Conservation (phyloP, 2,113 vertebrate genomes). For the Balaeniceps rex region DNA sequence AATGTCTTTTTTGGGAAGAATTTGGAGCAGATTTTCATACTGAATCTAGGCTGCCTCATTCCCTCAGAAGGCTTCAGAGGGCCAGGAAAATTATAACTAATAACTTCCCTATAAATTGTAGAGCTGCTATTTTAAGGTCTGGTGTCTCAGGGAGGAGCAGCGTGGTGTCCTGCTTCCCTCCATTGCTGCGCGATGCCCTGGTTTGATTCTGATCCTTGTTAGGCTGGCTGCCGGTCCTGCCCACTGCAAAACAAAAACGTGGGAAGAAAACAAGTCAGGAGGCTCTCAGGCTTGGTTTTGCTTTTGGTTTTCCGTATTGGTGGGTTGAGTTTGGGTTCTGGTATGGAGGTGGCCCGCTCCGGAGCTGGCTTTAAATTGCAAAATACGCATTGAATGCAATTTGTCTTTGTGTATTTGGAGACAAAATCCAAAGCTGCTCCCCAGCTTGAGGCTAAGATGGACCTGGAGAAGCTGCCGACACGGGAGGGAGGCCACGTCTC, state of each 20-base stretch:
- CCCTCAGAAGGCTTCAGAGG: conserved; percentile 25
- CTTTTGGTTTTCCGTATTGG: background rate
- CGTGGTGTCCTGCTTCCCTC: conserved; percentile 38
- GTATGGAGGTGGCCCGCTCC: background rate
- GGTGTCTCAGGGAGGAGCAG: conserved; percentile 25
- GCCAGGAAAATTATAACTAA: conserved; percentile 59
- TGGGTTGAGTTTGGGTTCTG: background rate
- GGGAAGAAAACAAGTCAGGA: background rate
- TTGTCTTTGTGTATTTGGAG: background rate
- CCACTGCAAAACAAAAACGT: background rate
- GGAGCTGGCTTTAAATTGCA: background rate
- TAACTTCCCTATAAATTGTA: conserved; percentile 57
- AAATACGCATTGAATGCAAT: background rate
- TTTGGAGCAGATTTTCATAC: conserved; percentile 31
- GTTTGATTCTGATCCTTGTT: background rate
- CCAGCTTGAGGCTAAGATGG: background rate
- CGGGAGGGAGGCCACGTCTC: background rate
- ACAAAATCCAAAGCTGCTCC: background rate
- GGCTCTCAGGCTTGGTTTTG: background rate
- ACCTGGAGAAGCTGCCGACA: background rate
- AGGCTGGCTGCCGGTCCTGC: background rate
- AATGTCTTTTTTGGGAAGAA: conserved; percentile 8
- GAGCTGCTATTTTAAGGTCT: conserved; percentile 54
- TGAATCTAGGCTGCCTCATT: conserved; percentile 59
- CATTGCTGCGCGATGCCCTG: background rate